Evolutionary conservation across 2,797 vertebrate species (phyloP).

Genomic region (Urocyon cinereoargenteus): DNA sequence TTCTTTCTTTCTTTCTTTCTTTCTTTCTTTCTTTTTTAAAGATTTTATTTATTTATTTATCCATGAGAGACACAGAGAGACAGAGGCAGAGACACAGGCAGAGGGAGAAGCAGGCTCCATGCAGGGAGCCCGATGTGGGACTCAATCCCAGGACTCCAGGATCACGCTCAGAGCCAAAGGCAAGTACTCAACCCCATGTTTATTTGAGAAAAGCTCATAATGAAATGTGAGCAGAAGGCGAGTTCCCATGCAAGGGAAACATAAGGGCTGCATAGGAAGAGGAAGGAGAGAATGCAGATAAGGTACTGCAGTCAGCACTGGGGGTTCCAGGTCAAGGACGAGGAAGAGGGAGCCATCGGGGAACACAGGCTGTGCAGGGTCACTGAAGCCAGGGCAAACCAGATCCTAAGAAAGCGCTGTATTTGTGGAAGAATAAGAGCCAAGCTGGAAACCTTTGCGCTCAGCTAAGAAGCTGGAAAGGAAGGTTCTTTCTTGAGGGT

Average conservation of each 20-base stretch:
- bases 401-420: no score
- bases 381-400: background rate
- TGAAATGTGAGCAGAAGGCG: background rate
- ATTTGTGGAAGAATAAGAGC: accelerated
- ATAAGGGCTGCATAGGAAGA: no score
- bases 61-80: no score
- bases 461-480: accelerated
- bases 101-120: no score
- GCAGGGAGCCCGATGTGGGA: no score
- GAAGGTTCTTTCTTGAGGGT: background rate
- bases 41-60: no score
- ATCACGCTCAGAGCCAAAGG: no score
- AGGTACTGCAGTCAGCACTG: background rate
- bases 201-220: background rate
- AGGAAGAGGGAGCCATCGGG: background rate
- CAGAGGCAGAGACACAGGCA: no score
- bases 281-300: no score
- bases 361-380: background rate
- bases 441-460: background rate
- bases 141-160: no score
- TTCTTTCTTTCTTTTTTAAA: no score
- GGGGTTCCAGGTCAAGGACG: accelerated
- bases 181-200: background rate
- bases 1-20: no score
- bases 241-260: background rate